Conservation (phyloP, 2,888 invertebrate genomes). For the Perizoma flavofasciatum region DNA sequence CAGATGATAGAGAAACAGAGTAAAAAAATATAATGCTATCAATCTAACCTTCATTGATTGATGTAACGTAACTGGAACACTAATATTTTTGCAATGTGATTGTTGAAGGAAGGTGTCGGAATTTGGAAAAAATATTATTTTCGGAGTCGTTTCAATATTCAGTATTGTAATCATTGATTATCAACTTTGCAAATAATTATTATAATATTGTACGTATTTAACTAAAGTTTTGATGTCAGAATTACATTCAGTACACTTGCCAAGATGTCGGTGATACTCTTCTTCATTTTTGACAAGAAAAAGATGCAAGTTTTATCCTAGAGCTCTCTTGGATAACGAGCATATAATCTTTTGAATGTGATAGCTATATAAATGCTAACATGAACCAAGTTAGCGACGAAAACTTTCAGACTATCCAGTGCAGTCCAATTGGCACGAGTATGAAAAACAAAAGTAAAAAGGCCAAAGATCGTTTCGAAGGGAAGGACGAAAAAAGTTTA, state of each 20-base stretch:
- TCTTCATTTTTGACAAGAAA: slow-evolving; percentile 76
- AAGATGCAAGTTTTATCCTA: slow-evolving; percentile 69
- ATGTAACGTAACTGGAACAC: slow-evolving; percentile 44
- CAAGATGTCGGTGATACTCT: slow-evolving; percentile 82
- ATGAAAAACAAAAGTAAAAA: slow-evolving; percentile 77
- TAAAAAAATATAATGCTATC: slow-evolving; percentile 12
- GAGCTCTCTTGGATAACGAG: slow-evolving; percentile 64
- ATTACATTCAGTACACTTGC: slow-evolving; percentile 60
- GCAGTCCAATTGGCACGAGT: slow-evolving; percentile 70
- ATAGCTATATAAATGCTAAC: slow-evolving; percentile 69
- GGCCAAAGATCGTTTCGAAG: slow-evolving; percentile 77
- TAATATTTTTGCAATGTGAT: slow-evolving; percentile 76
- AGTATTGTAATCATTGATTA: slow-evolving; percentile 4
- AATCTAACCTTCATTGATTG: slow-evolving; percentile 24
- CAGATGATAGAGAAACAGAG: not conserved
- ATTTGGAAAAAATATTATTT: slow-evolving; percentile 55
- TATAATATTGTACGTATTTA: slow-evolving; percentile 35
- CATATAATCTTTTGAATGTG: slow-evolving; percentile 70
- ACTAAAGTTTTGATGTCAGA: slow-evolving; percentile 50
- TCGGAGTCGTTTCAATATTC: slow-evolving; percentile 46
- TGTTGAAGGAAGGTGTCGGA: slow-evolving; percentile 61
- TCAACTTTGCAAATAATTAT: slow-evolving; percentile 34
- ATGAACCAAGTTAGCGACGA: slow-evolving; percentile 77
- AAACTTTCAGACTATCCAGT: slow-evolving; percentile 70
- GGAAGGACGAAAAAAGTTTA: slow-evolving; percentile 65